Evolutionary conservation across 2,797 vertebrate genomes (phyloP).

Genomic region (Cygnus olor): DNA sequence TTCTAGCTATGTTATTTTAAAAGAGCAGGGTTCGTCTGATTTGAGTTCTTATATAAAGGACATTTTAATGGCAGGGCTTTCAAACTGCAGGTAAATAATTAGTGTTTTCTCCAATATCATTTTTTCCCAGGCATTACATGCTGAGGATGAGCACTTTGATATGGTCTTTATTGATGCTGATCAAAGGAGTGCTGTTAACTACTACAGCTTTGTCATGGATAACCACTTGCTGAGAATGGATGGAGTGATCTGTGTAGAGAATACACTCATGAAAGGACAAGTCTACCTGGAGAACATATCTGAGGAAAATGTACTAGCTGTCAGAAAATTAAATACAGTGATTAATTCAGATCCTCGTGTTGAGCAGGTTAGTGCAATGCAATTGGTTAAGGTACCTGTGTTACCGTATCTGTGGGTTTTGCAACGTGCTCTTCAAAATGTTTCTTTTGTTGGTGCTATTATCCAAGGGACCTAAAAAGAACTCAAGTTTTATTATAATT

Average conservation of each 20-base stretch:
- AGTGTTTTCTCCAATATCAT: conserved; percentile 47
- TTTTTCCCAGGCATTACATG: conserved; percentile 77
- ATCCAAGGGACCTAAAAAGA: conserved; percentile 52
- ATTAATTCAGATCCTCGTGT: conserved; percentile 78
- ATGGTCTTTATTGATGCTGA: conserved; percentile 88
- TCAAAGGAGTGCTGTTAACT: conserved; percentile 84
- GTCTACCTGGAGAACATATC: conserved; percentile 82
- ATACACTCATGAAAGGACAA: conserved; percentile 84
- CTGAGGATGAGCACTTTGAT: conserved; percentile 84
- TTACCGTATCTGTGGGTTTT: conserved; percentile 39
- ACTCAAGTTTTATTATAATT: conserved; percentile 49
- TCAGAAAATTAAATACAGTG: conserved; percentile 82
- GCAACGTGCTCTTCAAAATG: conserved; percentile 31
- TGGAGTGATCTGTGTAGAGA: conserved; percentile 85
- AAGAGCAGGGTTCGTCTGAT: not conserved
- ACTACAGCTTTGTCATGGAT: conserved; percentile 86
- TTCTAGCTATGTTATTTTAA: not conserved
- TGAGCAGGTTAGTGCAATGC: conserved; percentile 78
- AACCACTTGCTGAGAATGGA: conserved; percentile 82
- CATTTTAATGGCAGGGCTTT: conserved; percentile 9
- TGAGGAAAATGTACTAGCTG: conserved; percentile 80
- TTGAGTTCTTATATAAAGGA: conserved; percentile 25
- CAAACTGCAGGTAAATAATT: conserved; percentile 56
- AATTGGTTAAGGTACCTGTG: not conserved
- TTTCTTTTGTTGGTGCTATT: conserved; percentile 53